phyloP scores from a whole-genome alignment of 2,113 vertebrate species.

The Scopus umbretta region DNA sequence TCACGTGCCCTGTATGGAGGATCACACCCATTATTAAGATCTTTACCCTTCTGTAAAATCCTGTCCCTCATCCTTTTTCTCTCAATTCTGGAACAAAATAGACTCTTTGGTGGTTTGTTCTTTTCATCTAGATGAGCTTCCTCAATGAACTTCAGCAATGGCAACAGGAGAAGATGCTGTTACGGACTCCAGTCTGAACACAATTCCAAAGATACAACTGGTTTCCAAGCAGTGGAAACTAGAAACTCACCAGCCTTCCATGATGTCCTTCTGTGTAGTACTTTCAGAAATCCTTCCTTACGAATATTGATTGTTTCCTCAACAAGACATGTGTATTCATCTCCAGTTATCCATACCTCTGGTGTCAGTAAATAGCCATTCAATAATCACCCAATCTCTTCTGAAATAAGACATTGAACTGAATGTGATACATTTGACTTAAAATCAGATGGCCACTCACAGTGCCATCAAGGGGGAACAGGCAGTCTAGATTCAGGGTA shows the following conservation, averaged over 20 bases:
- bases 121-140: background rate
- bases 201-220: background rate
- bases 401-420: background rate
- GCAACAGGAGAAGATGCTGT: background rate
- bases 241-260: background rate
- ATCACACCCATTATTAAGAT: background rate
- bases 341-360: background rate
- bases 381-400: background rate
- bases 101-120: background rate
- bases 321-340: background rate
- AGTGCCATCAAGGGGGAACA: background rate
- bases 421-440: background rate
- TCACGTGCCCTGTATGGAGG: accelerated
- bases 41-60: background rate
- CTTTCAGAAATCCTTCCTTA: background rate
- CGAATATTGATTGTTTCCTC: background rate
- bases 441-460: background rate
- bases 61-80: background rate
- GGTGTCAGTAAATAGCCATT: background rate
- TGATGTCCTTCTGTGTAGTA: background rate
- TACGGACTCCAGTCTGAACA: background rate
- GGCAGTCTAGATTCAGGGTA: background rate
- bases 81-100: background rate
- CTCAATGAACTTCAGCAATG: background rate
- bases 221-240: background rate